phyloP scores from a whole-genome alignment of 1,140 invertebrate species.

The Drosophila pandora region DNA sequence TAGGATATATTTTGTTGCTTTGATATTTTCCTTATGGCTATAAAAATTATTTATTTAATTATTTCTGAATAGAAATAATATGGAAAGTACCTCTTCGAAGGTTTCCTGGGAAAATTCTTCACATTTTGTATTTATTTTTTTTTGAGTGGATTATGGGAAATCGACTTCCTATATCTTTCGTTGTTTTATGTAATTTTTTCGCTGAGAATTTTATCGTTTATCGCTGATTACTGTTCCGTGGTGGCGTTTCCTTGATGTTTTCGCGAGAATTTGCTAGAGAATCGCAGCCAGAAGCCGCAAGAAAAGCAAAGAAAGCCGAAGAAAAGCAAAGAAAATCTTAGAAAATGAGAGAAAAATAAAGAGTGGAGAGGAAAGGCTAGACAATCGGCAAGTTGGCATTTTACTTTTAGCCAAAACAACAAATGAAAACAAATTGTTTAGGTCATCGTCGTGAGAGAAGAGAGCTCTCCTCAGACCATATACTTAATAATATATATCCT shows the following conservation, averaged over 20 bases:
- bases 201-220: slow-evolving; percentile 37
- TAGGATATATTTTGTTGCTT: not conserved
- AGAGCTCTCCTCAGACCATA: slow-evolving; percentile 9
- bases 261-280: slow-evolving; percentile 46
- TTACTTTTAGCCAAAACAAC: slow-evolving; percentile 71
- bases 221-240: slow-evolving; percentile 46
- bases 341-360: not conserved
- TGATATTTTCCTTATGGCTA: not conserved
- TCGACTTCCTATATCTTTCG: slow-evolving; percentile 41
- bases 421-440: slow-evolving; percentile 78
- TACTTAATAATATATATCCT: slow-evolving; percentile 8
- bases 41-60: not conserved
- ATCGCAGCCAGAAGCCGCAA: slow-evolving; percentile 22
- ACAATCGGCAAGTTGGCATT: slow-evolving; percentile 72
- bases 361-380: slow-evolving; percentile 11
- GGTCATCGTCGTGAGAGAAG: slow-evolving; percentile 50
- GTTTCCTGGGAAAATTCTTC: not conserved
- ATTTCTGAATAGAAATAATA: too few species aligned
- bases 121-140: not conserved
- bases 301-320: slow-evolving; percentile 8
- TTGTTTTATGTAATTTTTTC: slow-evolving; percentile 47
- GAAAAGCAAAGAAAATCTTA: slow-evolving; percentile 16
- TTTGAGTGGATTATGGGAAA: slow-evolving; percentile 18
- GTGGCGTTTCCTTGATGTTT: slow-evolving; percentile 48
- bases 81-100: too few species aligned